Percentiles rank a stretch among this genome's conserved stretches.
Conservation (phyloP, 2,888 invertebrate species). For the Diaprepes abbreviatus region DNA sequence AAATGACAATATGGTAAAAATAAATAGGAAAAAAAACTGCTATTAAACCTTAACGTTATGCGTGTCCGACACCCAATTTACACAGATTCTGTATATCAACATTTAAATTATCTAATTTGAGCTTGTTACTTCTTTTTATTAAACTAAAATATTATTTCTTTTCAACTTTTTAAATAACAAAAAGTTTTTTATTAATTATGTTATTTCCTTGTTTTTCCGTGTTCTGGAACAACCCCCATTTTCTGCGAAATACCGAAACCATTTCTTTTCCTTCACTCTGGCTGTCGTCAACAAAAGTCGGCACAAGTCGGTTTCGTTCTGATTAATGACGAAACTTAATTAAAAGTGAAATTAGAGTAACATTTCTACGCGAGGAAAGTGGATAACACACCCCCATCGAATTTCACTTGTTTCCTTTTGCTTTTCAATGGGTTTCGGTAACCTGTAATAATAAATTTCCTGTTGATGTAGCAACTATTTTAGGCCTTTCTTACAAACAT, state of each 20-base stretch:
- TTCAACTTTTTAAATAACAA: too few relatives aligned
- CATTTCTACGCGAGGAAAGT: conserved; percentile 63
- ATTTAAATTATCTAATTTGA: too few relatives aligned
- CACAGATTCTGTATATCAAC: too few relatives aligned
- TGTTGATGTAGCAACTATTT: too few relatives aligned
- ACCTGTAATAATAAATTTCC: neutral
- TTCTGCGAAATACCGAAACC: conserved; percentile 12
- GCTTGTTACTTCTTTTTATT: too few relatives aligned
- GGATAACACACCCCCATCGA: conserved; percentile 9
- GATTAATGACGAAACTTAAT: conserved; percentile 71
- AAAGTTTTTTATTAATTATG: too few relatives aligned
- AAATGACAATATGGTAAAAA: too few relatives aligned
- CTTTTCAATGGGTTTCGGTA: conserved; percentile 6
- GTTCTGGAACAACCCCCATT: conserved; percentile 28
- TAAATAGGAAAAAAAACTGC: too few relatives aligned
- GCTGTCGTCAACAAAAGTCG: conserved; percentile 51
- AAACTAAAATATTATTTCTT: too few relatives aligned
- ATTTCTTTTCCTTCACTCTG: conserved; percentile 39
- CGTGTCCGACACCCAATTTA: too few relatives aligned
- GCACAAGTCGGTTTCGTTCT: conserved; percentile 60
- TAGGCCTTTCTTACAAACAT: too few relatives aligned
- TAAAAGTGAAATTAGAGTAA: conserved; percentile 69
- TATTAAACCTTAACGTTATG: too few relatives aligned
- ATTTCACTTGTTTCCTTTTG: conserved; percentile 20
- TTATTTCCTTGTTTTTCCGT: neutral